Conservation (phyloP, 2,888 invertebrate genomes). For the Automeris io region DNA sequence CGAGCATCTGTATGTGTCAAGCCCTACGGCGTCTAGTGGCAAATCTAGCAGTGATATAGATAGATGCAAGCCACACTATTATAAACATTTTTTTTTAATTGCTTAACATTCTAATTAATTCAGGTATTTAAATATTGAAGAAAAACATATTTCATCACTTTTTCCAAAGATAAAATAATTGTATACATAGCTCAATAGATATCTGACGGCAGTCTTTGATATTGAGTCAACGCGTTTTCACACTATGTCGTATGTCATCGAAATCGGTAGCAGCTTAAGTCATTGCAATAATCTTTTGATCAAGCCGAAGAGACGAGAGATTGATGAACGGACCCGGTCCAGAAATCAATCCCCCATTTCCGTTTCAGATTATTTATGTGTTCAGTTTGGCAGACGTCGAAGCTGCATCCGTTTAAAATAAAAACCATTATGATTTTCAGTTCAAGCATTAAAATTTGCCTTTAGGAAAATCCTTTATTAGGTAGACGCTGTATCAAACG, state of each 20-base stretch:
- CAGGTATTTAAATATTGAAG: too few relatives aligned
- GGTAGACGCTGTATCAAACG: neutral
- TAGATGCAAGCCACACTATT: too few relatives aligned
- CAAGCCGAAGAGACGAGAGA: constrained; percentile 44
- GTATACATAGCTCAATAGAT: neutral
- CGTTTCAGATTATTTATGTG: constrained; percentile 44
- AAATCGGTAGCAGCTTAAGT: constrained; percentile 7
- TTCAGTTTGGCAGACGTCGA: constrained; percentile 45
- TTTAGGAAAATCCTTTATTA: constrained; percentile 3
- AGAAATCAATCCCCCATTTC: constrained; percentile 49
- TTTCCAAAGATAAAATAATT: too few relatives aligned
- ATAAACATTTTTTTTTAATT: too few relatives aligned
- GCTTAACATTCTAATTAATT: too few relatives aligned
- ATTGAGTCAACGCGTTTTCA: constrained; percentile 9
- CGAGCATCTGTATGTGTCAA: too few relatives aligned
- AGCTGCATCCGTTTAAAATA: constrained; percentile 39
- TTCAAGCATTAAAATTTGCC: constrained; percentile 6
- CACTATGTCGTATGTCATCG: constrained; percentile 12
- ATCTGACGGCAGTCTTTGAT: constrained; percentile 12
- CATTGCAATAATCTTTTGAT: constrained; percentile 62
- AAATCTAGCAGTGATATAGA: too few relatives aligned
- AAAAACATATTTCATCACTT: too few relatives aligned
- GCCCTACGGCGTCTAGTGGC: too few relatives aligned
- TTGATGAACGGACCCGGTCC: constrained; percentile 45
- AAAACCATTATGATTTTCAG: constrained; percentile 20